These are phyloP conservation scores for Pheosia gnoma DNA, from an alignment of 2,888 invertebrate genomes.

Conservation along the genomic window DNA sequence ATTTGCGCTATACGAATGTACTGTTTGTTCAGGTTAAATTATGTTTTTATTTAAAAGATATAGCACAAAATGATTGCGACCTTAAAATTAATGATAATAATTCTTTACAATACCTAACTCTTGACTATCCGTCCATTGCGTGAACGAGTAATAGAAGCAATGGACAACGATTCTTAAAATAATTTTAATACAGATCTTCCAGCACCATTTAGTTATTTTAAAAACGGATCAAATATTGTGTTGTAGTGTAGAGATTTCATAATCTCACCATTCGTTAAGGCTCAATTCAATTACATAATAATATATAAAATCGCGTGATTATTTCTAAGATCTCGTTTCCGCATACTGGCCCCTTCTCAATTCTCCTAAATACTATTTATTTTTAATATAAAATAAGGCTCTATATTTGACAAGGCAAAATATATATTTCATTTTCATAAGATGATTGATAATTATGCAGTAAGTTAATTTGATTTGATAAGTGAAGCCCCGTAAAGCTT, in stretches of 20 bases:
- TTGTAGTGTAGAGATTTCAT: slow-evolving; percentile 45
- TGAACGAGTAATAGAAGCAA: slow-evolving; percentile 42
- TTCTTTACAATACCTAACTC: slow-evolving; percentile 51
- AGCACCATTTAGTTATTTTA: slow-evolving; percentile 69
- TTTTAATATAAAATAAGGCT: slow-evolving; percentile 68
- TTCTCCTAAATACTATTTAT: slow-evolving; percentile 65
- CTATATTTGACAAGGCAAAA: slow-evolving; percentile 66
- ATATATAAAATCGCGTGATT: slow-evolving; percentile 38
- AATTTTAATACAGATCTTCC: slow-evolving; percentile 75
- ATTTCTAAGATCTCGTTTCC: slow-evolving; percentile 41
- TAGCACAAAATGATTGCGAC: slow-evolving; percentile 54
- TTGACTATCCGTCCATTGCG: slow-evolving; percentile 55
- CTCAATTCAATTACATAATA: slow-evolving; percentile 18
- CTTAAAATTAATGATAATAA: slow-evolving; percentile 54
- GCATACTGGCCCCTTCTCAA: slow-evolving; percentile 71
- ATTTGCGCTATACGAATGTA: slow-evolving; percentile 44
- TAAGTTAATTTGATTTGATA: slow-evolving; percentile 35
- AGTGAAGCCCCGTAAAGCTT: slow-evolving; percentile 50
- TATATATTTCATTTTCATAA: slow-evolving; percentile 47
- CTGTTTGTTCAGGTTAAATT: slow-evolving; percentile 36
- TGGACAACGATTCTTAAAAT: slow-evolving; percentile 53
- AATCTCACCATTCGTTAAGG: slow-evolving; percentile 41
- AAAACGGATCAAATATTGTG: slow-evolving; percentile 46
- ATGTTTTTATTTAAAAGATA: slow-evolving; percentile 17
- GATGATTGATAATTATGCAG: slow-evolving; percentile 42